Percentiles rank a stretch among this genome's conserved stretches.
phyloP scores from a whole-genome alignment of 2,888 invertebrate genomes.

The Hirtodrosophila trivittata region DNA sequence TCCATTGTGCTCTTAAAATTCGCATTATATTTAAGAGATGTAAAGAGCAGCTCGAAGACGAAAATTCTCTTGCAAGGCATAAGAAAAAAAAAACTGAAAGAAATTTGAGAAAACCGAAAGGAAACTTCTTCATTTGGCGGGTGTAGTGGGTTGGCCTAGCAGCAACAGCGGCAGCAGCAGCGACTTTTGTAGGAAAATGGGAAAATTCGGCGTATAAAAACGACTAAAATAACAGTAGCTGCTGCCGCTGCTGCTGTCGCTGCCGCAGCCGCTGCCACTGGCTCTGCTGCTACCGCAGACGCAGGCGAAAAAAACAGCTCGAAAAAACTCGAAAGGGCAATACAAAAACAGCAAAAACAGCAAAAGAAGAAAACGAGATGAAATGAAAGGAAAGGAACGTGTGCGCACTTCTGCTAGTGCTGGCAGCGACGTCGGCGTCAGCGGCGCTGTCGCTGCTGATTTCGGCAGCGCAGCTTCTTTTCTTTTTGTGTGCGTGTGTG shows the following conservation, averaged over 20 bases:
- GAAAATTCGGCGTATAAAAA: constrained; percentile 45
- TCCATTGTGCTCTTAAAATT: no score
- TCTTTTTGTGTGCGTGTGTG: constrained; percentile 16
- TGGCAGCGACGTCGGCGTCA: constrained; percentile 9
- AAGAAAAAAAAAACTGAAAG: constrained; percentile 4
- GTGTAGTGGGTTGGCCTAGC: background rate
- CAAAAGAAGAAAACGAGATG: constrained; percentile 46
- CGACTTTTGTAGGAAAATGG: constrained; percentile 30
- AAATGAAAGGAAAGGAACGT: constrained; percentile 48
- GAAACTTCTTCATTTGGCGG: constrained; percentile 32
- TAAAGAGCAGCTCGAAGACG: constrained; percentile 36
- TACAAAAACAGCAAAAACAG: constrained; percentile 40
- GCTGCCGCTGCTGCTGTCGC: background rate
- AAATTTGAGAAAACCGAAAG: constrained; percentile 42
- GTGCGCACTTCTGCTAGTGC: constrained; percentile 48
- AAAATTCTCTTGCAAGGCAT: constrained; percentile 34
- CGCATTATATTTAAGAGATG: no score
- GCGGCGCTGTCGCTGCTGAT: background rate
- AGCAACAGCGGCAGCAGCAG: background rate
- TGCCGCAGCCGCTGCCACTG: constrained; percentile 3
- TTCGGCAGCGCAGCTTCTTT: constrained; percentile 20
- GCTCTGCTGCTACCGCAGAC: constrained; percentile 6
- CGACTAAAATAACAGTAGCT: constrained; percentile 59
- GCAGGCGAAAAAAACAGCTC: constrained; percentile 13
- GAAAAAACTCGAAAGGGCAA: constrained; percentile 51